Percentiles rank a stretch among this genome's conserved stretches.
These are phyloP conservation scores for Rhodinocichla rosea DNA, from an alignment of 2,113 vertebrate species.

Conservation along the genomic window DNA sequence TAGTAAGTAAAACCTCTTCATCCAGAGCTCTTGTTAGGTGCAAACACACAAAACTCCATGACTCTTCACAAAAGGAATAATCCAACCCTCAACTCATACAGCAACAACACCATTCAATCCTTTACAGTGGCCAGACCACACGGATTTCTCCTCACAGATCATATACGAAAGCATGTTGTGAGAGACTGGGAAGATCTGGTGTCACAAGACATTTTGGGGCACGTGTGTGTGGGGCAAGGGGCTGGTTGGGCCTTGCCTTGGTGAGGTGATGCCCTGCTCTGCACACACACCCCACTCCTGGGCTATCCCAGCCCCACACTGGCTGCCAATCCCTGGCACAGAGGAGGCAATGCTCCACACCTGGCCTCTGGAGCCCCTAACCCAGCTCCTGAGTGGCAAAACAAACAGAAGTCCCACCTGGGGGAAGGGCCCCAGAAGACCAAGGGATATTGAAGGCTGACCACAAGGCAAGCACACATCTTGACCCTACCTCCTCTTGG, in stretches of 20 bases:
- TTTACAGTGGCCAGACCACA: background rate
- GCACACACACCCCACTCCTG: background rate
- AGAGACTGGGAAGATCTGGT: background rate
- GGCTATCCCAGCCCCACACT: accelerated
- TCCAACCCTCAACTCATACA: background rate
- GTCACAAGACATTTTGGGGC: background rate
- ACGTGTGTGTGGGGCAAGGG: accelerated
- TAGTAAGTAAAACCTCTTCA: background rate
- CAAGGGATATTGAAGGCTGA: background rate
- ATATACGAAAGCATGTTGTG: background rate
- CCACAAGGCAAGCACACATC: background rate
- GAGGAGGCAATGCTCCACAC: background rate
- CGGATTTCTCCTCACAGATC: background rate
- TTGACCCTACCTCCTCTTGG: too few relatives aligned
- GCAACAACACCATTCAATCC: background rate
- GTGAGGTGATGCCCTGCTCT: background rate
- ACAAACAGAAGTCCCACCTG: background rate
- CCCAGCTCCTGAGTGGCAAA: background rate
- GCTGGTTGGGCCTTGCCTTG: background rate
- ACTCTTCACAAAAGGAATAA: background rate
- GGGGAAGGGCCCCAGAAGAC: accelerated
- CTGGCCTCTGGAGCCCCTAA: background rate
- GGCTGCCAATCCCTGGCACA: background rate
- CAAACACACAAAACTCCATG: background rate
- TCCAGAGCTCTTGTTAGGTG: background rate